phyloP scores from a whole-genome alignment of 1,140 invertebrate species.

The Whitmania pigra region DNA sequence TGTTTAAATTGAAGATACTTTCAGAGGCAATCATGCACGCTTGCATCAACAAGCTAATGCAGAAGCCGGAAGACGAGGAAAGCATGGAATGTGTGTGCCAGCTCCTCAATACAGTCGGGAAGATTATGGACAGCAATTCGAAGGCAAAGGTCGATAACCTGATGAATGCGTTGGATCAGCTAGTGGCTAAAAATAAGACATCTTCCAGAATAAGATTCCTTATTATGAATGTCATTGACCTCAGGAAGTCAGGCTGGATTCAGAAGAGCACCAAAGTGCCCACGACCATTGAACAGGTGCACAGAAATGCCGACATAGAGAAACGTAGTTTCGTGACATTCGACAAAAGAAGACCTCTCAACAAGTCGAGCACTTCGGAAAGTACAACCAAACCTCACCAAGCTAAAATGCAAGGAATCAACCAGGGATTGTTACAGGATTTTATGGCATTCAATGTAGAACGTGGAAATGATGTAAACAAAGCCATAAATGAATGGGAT shows the following conservation, averaged over 20 bases:
- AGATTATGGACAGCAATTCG: conserved; percentile 54
- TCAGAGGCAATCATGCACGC: conserved; percentile 74
- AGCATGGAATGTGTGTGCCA: conserved; percentile 83
- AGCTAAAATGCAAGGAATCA: too few species aligned
- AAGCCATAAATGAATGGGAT: too few species aligned
- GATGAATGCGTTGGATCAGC: conserved; percentile 2
- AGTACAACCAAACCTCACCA: too few species aligned
- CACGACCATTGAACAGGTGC: conserved; percentile 84
- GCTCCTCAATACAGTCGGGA: conserved; percentile 75
- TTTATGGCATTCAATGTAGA: too few species aligned
- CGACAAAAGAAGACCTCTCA: conserved; percentile 28
- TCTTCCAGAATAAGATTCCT: conserved; percentile 74
- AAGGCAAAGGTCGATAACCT: too few species aligned
- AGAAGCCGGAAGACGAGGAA: conserved; percentile 62
- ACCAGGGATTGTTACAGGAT: too few species aligned
- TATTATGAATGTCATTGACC: conserved; percentile 84
- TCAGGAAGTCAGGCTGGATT: conserved; percentile 62
- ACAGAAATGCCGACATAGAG: conserved; percentile 55
- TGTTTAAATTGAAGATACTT: conserved; percentile 82
- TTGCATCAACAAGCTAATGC: conserved; percentile 65
- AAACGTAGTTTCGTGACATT: neutral
- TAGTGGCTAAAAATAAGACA: conserved; percentile 12
- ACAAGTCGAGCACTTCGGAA: conserved; percentile 25
- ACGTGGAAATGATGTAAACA: too few species aligned
- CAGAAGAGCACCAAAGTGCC: conserved; percentile 70